A percentile compares a stretch with the other conserved stretches of the same genome.
phyloP scores from a whole-genome alignment of 2,113 vertebrate species.

The Uropsilus gracilis region DNA sequence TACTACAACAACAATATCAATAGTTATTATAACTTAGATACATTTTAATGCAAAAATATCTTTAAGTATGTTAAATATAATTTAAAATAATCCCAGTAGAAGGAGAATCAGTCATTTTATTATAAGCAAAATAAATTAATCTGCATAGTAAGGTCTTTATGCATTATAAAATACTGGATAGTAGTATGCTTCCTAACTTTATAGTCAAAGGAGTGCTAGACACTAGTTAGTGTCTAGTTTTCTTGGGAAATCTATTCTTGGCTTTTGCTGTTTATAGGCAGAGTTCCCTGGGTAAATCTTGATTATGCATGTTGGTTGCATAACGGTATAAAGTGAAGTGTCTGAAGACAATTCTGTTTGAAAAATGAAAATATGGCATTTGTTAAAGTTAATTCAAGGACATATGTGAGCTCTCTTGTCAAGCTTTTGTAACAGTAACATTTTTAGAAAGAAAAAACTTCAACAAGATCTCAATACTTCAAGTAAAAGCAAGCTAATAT shows the following conservation, averaged over 20 bases:
- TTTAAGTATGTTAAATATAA: not conserved
- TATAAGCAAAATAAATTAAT: not conserved
- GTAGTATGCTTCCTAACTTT: not conserved
- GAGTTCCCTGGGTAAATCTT: slow-evolving; percentile 59
- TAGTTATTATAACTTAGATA: not conserved
- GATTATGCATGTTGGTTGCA: slow-evolving; percentile 47
- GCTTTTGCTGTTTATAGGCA: slow-evolving; percentile 55
- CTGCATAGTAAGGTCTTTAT: not conserved
- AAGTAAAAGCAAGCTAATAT: slow-evolving; percentile 25
- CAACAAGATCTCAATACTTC: slow-evolving; percentile 24
- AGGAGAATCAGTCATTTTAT: not conserved
- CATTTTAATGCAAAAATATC: not conserved
- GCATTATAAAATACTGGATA: not conserved
- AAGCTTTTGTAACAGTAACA: not conserved
- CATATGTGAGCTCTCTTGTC: not conserved
- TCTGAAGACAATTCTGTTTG: slow-evolving; percentile 28
- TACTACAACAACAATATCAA: not conserved
- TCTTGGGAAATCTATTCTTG: slow-evolving; percentile 70
- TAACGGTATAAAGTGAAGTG: not conserved
- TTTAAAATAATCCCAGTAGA: not conserved
- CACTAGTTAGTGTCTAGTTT: slow-evolving; percentile 60
- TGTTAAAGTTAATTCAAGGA: slow-evolving; percentile 41
- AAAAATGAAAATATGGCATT: slow-evolving; percentile 64
- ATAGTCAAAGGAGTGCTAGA: not conserved
- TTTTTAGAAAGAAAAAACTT: slow-evolving; percentile 47